Evolutionary conservation across 2,113 vertebrate species (phyloP).

Genomic region (Lepus europaeus): DNA sequence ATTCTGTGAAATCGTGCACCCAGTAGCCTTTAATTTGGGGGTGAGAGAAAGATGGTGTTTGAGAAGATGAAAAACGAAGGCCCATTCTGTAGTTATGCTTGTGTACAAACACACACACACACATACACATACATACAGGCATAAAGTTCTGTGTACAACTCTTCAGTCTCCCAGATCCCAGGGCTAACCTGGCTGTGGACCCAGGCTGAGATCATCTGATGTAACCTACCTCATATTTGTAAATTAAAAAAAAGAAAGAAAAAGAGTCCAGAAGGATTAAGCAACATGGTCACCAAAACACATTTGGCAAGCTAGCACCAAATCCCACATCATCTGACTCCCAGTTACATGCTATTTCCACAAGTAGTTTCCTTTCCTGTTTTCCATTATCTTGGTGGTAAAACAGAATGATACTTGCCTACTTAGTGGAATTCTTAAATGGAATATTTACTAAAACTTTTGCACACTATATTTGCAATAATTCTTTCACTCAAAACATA

Average conservation of each 20-base stretch:
- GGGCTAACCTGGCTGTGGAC: neutral
- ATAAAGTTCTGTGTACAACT: neutral
- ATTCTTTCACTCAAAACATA: neutral
- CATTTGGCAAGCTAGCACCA: neutral
- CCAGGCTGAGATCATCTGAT: slow-evolving; percentile 5
- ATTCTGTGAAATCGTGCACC: neutral
- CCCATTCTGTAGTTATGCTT: neutral
- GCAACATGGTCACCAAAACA: neutral
- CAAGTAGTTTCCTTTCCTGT: neutral
- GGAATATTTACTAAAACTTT: neutral
- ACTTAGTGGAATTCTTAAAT: neutral
- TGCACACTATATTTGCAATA: neutral
- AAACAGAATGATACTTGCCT: neutral
- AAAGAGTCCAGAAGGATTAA: neutral
- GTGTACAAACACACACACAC: neutral
- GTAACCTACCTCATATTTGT: neutral
- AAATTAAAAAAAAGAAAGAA: neutral
- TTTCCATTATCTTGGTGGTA: neutral
- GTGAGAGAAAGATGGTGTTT: neutral
- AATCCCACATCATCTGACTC: neutral
- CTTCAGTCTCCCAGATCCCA: neutral
- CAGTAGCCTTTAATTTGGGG: neutral
- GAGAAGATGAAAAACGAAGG: neutral
- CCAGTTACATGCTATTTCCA: neutral
- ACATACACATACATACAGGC: neutral